Conservation (phyloP, 2,888 invertebrate genomes). For the Macropis europaea region DNA sequence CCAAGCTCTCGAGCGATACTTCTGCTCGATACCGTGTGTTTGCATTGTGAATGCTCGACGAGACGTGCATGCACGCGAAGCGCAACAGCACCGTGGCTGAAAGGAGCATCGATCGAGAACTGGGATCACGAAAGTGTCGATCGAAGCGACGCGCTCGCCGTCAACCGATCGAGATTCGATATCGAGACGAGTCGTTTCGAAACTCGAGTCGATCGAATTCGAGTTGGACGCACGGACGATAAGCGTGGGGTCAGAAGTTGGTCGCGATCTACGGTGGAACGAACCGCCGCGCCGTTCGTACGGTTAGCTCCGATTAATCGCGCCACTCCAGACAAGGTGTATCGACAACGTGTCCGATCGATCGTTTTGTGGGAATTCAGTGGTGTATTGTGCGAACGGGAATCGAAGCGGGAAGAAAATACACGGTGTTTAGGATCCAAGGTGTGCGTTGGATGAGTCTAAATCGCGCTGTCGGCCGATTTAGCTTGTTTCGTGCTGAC, state of each 20-base stretch:
- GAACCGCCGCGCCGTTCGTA: not conserved
- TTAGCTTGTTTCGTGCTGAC: slow-evolving; percentile 21
- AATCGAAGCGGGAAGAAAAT: not conserved
- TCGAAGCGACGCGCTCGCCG: slow-evolving; percentile 1
- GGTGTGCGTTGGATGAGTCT: too few relatives aligned
- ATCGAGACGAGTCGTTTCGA: slow-evolving; percentile 5
- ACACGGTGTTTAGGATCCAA: too few relatives aligned
- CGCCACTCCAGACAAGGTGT: slow-evolving; percentile 14
- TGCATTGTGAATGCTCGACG: not conserved
- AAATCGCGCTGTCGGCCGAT: slow-evolving; percentile 5
- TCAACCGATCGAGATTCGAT: not conserved
- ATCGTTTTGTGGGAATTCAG: slow-evolving; percentile 4
- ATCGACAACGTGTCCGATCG: not conserved
- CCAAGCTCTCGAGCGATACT: slow-evolving; percentile 13
- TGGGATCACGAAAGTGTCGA: not conserved
- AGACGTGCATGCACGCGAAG: not conserved
- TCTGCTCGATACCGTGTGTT: too few relatives aligned
- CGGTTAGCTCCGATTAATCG: not conserved
- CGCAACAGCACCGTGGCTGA: not conserved
- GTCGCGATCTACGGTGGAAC: not conserved
- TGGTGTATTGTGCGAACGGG: slow-evolving; percentile 15
- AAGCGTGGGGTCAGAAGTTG: slow-evolving; percentile 5
- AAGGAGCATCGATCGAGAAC: slow-evolving; percentile 3
- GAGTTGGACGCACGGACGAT: not conserved
- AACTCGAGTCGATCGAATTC: not conserved